Base-by-base conservation (phyloP, 2,113 vertebrate genomes). In the Sphaerodactylus townsendi region DNA sequence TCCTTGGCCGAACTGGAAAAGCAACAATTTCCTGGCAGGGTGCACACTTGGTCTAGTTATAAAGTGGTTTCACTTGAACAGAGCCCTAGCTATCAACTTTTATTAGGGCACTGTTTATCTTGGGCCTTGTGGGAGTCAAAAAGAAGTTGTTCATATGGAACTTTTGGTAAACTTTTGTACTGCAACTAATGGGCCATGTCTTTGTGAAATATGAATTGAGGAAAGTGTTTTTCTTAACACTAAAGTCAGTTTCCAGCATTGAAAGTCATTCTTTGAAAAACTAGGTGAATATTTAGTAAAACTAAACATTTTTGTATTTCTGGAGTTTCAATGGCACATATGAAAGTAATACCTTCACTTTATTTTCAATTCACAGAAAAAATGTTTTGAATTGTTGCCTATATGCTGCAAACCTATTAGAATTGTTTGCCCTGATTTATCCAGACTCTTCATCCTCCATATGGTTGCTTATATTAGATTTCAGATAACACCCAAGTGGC, bases 1-100 rank as follows among this genome's bases (percentile, higher is more conserved):
- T 95, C 93, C 90, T 93, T 79, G 21, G 85, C 87, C 84, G 86
- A 90, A 87, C 79, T 94, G 91, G 92, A 89, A 95, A 94, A 93
- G 94, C 93, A 93, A 72, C 94, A 86, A 91, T 93, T 93, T 95
- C 94, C 95, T 95, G 94, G 93, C 91, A 86, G 85, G 91, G 91
- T 94, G 87, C 90, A 89, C 75, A 74, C 76, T 91, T 82, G 86
- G 87, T 92, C 86, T 66, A 73, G 87, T 92, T 93, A 85, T 94
- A 92, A 92, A 93, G 92, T 90, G 84, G 88, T 92, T 94, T 95
- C 88, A 75, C 81, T 87, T 89, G 90, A 91, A 90, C 94, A 93
- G 94, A 93, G 91, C 80, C 87, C 5, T 2, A 1, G 86, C 92
- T 92, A 89, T 95, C 88, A 86, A 86, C 89, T 96, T 95, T 95